phyloP scores from a whole-genome alignment of 2,888 invertebrate species.

The Acleris laterana region DNA sequence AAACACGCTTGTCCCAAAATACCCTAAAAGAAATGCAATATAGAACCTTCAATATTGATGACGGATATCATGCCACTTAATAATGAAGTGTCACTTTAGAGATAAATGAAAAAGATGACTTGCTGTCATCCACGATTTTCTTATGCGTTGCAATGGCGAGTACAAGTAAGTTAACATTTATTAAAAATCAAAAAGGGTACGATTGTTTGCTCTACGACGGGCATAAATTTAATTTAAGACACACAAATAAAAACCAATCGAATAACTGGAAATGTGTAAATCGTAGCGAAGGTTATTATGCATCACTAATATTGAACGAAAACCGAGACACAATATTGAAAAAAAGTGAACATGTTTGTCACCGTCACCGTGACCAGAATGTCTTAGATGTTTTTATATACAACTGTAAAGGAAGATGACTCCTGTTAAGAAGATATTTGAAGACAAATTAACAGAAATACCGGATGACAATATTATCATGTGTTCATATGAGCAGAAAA shows the following conservation, averaged over 20 bases:
- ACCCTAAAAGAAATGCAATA: background rate
- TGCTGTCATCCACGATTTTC: slow-evolving; percentile 8
- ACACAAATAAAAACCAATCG: slow-evolving; percentile 8
- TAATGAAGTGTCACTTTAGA: slow-evolving; percentile 9
- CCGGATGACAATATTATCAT: background rate
- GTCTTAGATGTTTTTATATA: slow-evolving; percentile 1
- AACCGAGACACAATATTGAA: slow-evolving; percentile 12
- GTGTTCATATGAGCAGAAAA: slow-evolving; percentile 12
- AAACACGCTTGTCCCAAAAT: slow-evolving; percentile 2
- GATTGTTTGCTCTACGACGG: slow-evolving; percentile 4
- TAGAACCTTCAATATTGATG: slow-evolving; percentile 9
- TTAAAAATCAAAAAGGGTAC: slow-evolving; percentile 3
- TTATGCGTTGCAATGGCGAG: slow-evolving; percentile 5
- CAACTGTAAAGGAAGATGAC: slow-evolving; percentile 3
- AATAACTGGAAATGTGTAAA: slow-evolving; percentile 17
- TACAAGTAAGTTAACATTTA: background rate
- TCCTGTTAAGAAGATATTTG: slow-evolving; percentile 13
- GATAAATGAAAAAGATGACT: slow-evolving; percentile 2
- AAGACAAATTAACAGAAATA: slow-evolving; percentile 11
- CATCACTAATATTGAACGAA: slow-evolving; percentile 19
- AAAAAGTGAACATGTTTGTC: slow-evolving; percentile 14
- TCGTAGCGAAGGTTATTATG: slow-evolving; percentile 4
- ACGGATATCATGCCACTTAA: slow-evolving; percentile 14
- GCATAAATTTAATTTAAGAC: slow-evolving; percentile 7
- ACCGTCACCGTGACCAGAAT: slow-evolving; percentile 3